Evolutionary conservation across 1,140 invertebrate genomes (phyloP), one percentile per base, ranked within the genome.

Genomic region (Aricia agestis): DNA sequence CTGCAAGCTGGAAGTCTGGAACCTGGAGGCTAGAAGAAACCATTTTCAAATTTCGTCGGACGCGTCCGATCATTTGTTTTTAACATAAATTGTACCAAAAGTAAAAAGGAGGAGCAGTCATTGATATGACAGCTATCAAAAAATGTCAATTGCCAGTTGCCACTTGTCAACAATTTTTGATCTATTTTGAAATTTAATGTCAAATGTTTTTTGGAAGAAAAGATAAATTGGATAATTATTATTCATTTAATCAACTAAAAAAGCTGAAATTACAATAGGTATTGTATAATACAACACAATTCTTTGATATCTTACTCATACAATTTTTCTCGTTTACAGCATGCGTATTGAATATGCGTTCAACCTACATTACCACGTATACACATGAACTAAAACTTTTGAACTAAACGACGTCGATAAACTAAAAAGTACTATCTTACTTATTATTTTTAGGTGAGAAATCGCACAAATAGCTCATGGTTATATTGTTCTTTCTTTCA

Each of bases 321-420:
- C n/a, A n/a, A n/a, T n/a, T 32, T 66, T 31, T 32, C 11, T 52
- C 42, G 1, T 45, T 13, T 13, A 31, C 41, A 57, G 11, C 45
- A 25, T 11, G 6, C 15, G 4, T 6, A 25, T 45, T 15, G 17
- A 2, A 31, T 36, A 18, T 6, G 36, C 67, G 13, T 9, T 36
- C 45, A 52, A 52, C 36, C 6, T 19, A 59, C 10, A 19, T 59
- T 18, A 67, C 72, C 72, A 74, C 72, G 72, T 74, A 74, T 41
- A 69, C 72, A 74, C 45, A 36, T 52, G 67, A 67, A 18, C 25
- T 58, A 19, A 58, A 15, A 15, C 15, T 68, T 25, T 65, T 36
- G 4, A 52, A 68, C 11, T 13, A 68, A 68, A 15, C 45, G 11
- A 25, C 45, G 52, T 42, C 19, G 42, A 25, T 42, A 45, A 45